These are phyloP conservation scores for Hemiscyllium ocellatum DNA, from an alignment of 2,113 vertebrate species.

Conservation along the genomic window DNA sequence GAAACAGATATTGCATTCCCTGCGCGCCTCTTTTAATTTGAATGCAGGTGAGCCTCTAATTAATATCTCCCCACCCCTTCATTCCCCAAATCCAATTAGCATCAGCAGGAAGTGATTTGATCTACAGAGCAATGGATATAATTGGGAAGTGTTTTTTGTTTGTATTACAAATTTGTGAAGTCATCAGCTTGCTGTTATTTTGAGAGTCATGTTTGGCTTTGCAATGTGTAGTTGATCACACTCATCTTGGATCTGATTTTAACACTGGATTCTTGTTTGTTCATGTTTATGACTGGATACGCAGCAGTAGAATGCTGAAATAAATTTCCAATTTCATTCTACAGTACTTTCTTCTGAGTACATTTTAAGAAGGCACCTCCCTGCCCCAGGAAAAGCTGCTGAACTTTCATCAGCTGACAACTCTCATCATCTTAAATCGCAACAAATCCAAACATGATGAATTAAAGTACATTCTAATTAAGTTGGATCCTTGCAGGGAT, in stretches of 20 bases:
- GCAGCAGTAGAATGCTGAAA: not conserved
- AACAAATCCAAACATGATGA: not conserved
- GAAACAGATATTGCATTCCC: not conserved
- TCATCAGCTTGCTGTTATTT: not conserved
- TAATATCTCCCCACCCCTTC: not conserved
- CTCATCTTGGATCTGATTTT: not conserved
- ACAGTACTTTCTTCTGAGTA: not conserved
- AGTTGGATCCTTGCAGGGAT: not conserved
- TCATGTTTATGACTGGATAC: not conserved
- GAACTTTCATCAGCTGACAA: not conserved
- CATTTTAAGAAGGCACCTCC: not conserved
- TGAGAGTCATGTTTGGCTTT: not conserved
- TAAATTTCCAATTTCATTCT: not conserved
- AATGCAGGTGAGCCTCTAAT: not conserved
- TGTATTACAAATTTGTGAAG: not conserved
- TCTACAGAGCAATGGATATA: not conserved
- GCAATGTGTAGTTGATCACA: not conserved
- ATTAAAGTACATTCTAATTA: slow-evolving; percentile 21
- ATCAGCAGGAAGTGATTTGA: not conserved
- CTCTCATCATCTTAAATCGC: not conserved
- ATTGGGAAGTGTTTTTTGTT: not conserved
- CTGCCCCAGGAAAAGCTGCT: not conserved
- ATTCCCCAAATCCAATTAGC: not conserved
- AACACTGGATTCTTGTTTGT: not conserved
- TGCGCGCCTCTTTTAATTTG: not conserved